Percentiles rank a stretch among this genome's conserved stretches.
Conservation (phyloP, 2,888 invertebrate genomes). For the Mantis religiosa region DNA sequence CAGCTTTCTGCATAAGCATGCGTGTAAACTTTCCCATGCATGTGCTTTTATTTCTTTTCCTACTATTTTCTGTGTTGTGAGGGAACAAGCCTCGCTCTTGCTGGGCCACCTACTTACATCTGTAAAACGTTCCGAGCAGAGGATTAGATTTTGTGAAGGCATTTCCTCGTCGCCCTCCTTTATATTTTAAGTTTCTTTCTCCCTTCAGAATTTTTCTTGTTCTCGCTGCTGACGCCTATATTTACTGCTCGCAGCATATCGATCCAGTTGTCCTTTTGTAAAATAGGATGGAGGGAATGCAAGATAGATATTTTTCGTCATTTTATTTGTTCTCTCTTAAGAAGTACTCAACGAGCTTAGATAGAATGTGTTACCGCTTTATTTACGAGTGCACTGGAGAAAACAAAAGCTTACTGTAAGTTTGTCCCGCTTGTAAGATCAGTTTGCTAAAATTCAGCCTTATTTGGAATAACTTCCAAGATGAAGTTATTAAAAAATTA, state of each 20-base stretch:
- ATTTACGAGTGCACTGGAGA: no score
- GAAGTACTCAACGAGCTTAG: background rate
- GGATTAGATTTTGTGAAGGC: background rate
- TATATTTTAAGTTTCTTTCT: background rate
- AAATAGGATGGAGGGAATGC: background rate
- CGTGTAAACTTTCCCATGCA: background rate
- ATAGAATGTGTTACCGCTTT: background rate
- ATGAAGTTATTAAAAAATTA: no score
- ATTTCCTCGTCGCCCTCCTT: no score
- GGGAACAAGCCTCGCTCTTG: no score
- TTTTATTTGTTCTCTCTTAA: background rate
- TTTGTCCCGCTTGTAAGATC: no score
- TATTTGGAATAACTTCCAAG: no score
- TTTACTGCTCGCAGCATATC: background rate
- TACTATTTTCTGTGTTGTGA: background rate
- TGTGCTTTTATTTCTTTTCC: background rate
- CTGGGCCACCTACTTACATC: background rate
- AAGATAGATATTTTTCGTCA: background rate
- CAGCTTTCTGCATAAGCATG: background rate
- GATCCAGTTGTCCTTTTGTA: background rate
- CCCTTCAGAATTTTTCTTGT: background rate
- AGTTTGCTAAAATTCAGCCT: no score
- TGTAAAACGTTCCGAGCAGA: background rate
- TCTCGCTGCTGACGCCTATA: background rate
- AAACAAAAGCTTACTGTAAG: no score